phyloP scores from a whole-genome alignment of 53 echinoderm and acorn worm species.

The Crossaster papposus region DNA sequence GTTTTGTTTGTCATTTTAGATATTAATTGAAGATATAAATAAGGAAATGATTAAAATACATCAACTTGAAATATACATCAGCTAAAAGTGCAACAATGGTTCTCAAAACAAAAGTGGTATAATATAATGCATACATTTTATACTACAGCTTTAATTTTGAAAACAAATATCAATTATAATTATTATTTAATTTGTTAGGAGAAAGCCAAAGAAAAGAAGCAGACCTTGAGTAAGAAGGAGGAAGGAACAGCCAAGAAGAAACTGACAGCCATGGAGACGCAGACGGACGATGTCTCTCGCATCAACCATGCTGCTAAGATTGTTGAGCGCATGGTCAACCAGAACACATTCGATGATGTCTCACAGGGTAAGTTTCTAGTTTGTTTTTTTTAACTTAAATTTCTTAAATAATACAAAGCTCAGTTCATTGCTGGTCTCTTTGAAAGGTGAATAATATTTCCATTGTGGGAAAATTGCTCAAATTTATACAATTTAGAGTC shows the following conservation, averaged over 20 bases:
- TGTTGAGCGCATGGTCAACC: conserved; percentile 98
- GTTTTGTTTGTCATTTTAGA: not conserved
- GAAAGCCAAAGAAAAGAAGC: conserved; percentile 99
- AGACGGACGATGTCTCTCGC: conserved; percentile 93
- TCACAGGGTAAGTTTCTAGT: conserved; percentile 79
- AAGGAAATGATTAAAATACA: not conserved
- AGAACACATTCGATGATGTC: conserved; percentile 97
- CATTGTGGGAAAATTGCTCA: no score
- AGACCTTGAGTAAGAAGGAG: conserved; percentile 83
- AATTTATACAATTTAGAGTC: no score
- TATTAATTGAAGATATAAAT: not conserved
- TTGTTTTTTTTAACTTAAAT: not conserved
- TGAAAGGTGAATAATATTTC: not conserved
- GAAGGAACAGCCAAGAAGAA: conserved; percentile 97
- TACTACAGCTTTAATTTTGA: not conserved
- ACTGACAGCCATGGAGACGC: conserved; percentile 96
- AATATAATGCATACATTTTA: no score
- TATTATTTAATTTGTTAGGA: conserved; percentile 85
- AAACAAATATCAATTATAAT: not conserved
- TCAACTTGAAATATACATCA: no score
- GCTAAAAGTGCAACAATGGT: no score
- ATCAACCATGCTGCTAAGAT: conserved; percentile 91
- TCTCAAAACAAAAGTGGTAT: no score
- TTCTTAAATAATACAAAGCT: not conserved
- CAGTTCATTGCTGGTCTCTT: no score